phyloP scores from a whole-genome alignment of 2,797 vertebrate genomes.

The Gymnopithys bicolor region DNA sequence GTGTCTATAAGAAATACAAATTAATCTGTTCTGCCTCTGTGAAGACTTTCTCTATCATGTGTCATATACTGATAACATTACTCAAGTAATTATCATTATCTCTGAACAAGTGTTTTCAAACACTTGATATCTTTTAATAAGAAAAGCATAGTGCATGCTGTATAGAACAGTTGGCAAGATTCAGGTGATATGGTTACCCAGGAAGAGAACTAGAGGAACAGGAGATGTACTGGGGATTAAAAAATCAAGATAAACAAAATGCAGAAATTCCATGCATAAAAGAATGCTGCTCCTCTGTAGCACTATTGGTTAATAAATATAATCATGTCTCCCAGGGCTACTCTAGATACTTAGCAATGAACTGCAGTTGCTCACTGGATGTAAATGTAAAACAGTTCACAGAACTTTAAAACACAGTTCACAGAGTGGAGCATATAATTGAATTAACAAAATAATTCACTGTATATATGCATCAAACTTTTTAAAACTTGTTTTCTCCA shows the following conservation, averaged over 20 bases:
- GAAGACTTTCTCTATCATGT: neutral
- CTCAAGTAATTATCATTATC: neutral
- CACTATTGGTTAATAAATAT: neutral
- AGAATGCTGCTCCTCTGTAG: neutral
- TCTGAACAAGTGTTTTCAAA: neutral
- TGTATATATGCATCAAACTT: slow-evolving; percentile 14
- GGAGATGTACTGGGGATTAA: neutral
- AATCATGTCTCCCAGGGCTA: neutral
- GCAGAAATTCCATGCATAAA: neutral
- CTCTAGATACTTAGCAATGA: neutral
- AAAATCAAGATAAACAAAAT: neutral
- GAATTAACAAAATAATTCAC: slow-evolving; percentile 30
- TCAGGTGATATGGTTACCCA: neutral
- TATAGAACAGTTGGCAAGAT: neutral
- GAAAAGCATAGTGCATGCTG: neutral
- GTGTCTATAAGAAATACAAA: neutral
- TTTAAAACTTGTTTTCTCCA: slow-evolving; percentile 59
- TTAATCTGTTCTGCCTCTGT: neutral
- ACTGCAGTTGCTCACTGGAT: neutral
- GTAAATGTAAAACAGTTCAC: neutral
- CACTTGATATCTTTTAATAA: neutral
- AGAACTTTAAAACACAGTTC: neutral
- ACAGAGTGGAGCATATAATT: neutral
- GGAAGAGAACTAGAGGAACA: neutral
- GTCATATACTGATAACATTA: neutral